Conservation (phyloP, 2,888 invertebrate genomes). For the Hermaeophaga mercurialis region DNA sequence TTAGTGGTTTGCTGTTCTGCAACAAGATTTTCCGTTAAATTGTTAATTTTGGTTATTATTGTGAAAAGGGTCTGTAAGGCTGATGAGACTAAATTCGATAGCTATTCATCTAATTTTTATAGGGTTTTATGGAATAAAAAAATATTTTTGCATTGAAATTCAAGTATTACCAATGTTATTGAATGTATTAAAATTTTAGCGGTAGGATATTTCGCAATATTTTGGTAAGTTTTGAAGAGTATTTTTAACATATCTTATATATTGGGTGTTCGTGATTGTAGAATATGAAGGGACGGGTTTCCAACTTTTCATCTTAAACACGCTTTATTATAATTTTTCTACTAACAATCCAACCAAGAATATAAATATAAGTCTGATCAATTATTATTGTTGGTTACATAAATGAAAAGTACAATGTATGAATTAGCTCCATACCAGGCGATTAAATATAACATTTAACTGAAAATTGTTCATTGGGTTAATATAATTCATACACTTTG, state of each 20-base stretch:
- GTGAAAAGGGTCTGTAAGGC: constrained; percentile 26
- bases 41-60: not conserved
- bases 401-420: constrained; percentile 41
- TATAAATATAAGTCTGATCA: constrained; percentile 41
- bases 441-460: too few species aligned
- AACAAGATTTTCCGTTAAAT: not conserved
- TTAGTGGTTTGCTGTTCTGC: constrained; percentile 11
- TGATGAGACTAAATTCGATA: constrained; percentile 30
- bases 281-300: constrained; percentile 5
- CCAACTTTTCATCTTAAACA: constrained; percentile 34
- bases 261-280: constrained; percentile 31
- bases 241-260: constrained; percentile 47
- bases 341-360: constrained; percentile 33
- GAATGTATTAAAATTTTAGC: constrained; percentile 34
- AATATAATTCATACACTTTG: too few species aligned
- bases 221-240: constrained; percentile 44
- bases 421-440: constrained; percentile 17
- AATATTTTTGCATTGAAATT: constrained; percentile 41
- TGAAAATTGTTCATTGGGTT: too few species aligned
- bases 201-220: constrained; percentile 39
- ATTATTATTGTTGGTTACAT: constrained; percentile 39
- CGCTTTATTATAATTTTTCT: constrained; percentile 39
- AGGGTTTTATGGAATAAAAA: constrained; percentile 32
- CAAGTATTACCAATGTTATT: constrained; percentile 34
- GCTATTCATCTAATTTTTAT: constrained; percentile 33